Base-by-base conservation (phyloP, 2,797 vertebrate genomes). In the Poecile montanus region DNA sequence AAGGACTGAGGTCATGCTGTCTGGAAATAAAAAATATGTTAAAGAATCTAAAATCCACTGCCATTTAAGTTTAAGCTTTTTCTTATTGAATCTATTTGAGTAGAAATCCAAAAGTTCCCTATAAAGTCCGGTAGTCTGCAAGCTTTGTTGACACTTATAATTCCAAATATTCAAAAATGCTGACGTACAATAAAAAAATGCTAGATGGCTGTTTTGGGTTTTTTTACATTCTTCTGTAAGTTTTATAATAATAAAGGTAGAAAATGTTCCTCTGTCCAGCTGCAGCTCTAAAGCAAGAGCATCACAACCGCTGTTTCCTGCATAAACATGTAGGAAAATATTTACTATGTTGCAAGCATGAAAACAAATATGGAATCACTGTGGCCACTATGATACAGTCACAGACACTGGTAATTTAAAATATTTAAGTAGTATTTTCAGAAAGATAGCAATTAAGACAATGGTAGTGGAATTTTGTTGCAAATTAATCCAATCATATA, bases 161-260 rank as follows among this genome's bases (percentile, higher is more conserved):
- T 72, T 62, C 11, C 44, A 45, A 45, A 54, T 45, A 73, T 56
- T 48, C 16, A 58, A 85, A 90, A 80, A 45, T 6, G 13, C 13
- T 8, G 11, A 7, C 13, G 29, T 32, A 62, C 0, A 0, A 87
- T 15, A 40, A 66, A 44, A 65, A 50, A 40, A 29, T 2, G 3
- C 19, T 74, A 9, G 16, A 27, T 21, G 7, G 25, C 2, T 13
- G 65, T 72, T 53, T 13, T 1, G 7, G 34, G 3, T 2, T 23
- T 57, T 74, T 74, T 66, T 7, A 53, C 3, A 15, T 44, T 70
- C 21, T 85, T 7, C 30, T 34, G 0, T 23, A 60, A 20, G 6
- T 60, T 77, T 77, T 30, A 14, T 13, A 89, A 77, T 12, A 80
- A 6, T 34, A 85, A 76, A 83, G 5, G 10, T 26, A 47, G 56